A percentile compares a stretch with the other conserved stretches of the same genome.
phyloP scores from a whole-genome alignment of 2,888 invertebrate species.

The Syritta pipiens region DNA sequence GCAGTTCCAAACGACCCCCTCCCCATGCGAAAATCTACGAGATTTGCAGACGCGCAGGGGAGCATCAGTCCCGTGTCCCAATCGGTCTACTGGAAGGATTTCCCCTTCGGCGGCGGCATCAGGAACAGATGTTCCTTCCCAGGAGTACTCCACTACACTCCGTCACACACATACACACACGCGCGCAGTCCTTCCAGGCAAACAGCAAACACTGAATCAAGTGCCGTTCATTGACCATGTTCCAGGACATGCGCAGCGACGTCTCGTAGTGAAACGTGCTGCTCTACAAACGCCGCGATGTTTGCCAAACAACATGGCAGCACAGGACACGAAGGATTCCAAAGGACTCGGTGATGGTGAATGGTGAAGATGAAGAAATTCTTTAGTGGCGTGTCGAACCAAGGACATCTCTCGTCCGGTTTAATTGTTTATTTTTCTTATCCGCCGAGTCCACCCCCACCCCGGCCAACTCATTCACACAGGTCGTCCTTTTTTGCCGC shows the following conservation, averaged over 20 bases:
- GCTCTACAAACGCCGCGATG: conserved; percentile 39
- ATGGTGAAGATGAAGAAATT: too few species aligned
- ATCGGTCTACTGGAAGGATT: conserved; percentile 10
- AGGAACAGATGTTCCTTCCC: conserved; percentile 66
- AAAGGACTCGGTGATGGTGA: too few species aligned
- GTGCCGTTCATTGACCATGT: conserved; percentile 66
- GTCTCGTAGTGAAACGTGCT: conserved; percentile 62
- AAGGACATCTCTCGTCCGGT: conserved; percentile 29
- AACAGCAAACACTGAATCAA: conserved; percentile 54
- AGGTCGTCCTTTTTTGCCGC: conserved; percentile 26
- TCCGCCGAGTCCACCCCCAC: too few species aligned
- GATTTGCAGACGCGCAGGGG: conserved; percentile 57
- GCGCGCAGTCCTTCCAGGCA: too few species aligned
- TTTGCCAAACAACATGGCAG: conserved; percentile 60
- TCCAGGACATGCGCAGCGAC: conserved; percentile 56
- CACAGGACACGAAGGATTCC: conserved; percentile 56
- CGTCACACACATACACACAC: conserved; percentile 20
- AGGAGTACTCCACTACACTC: too few species aligned
- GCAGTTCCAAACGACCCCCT: too few species aligned
- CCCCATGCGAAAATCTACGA: conserved; percentile 55
- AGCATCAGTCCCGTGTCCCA: not conserved
- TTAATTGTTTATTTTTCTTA: conserved; percentile 45
- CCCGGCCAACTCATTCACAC: conserved; percentile 22
- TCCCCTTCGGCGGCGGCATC: conserved; percentile 27
- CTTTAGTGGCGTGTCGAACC: conserved; percentile 49